These are phyloP conservation scores for Agelas oroides DNA, from an alignment of 37 sponge, comb jelly and placozoan genomes.

Conservation along the genomic window DNA sequence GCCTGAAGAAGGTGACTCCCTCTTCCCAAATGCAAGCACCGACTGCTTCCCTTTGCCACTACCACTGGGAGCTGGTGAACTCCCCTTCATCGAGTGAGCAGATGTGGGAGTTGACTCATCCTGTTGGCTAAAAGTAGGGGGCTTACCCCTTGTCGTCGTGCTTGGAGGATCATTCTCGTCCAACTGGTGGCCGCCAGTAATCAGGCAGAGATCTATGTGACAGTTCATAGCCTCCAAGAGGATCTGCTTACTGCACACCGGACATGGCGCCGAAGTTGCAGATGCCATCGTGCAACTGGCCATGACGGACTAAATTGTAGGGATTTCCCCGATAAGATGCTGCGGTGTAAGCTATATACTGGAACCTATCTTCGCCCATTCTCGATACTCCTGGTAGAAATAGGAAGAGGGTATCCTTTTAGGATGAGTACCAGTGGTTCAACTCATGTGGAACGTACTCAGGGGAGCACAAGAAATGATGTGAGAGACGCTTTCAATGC, in stretches of 20 bases:
- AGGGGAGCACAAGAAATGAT: constrained; percentile 17
- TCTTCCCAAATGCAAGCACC: background rate
- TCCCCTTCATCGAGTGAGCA: background rate
- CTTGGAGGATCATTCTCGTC: too few species aligned
- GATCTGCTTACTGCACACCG: constrained; percentile 15
- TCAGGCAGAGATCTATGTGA: constrained; percentile 44
- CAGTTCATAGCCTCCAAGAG: constrained; percentile 29
- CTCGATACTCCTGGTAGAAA: too few species aligned
- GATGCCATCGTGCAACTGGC: background rate
- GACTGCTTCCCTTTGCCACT: constrained; percentile 6
- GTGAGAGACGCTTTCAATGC: too few species aligned
- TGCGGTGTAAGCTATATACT: too few species aligned
- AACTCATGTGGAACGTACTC: constrained; percentile 40
- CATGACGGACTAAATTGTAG: too few species aligned
- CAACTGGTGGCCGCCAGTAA: background rate
- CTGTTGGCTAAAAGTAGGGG: too few species aligned
- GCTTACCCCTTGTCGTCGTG: too few species aligned
- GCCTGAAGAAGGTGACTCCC: background rate
- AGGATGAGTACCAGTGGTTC: background rate
- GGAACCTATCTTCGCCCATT: too few species aligned
- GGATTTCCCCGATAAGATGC: too few species aligned
- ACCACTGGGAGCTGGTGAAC: background rate
- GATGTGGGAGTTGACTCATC: background rate
- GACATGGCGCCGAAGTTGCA: constrained; percentile 26
- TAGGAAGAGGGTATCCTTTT: too few species aligned